A percentile compares a stretch with the other conserved stretches of the same genome.
These are phyloP conservation scores for Sarcophaga rosellei DNA, from an alignment of 2,888 invertebrate species.

Conservation along the genomic window DNA sequence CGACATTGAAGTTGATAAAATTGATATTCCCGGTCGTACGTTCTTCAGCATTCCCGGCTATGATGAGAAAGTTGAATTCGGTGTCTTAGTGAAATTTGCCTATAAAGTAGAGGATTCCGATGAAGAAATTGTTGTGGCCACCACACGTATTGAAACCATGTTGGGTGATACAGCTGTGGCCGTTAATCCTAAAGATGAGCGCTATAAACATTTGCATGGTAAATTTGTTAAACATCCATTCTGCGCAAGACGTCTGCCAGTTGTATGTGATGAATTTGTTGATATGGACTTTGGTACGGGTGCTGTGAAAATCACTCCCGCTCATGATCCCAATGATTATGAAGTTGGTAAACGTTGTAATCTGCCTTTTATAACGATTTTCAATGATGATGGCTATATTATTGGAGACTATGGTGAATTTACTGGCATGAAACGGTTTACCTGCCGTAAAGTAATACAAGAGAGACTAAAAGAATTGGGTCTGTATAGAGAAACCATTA, in stretches of 20 bases:
- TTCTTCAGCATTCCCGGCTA: slow-evolving; percentile 92
- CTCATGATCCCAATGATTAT: slow-evolving; percentile 98
- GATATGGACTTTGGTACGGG: slow-evolving; percentile 98
- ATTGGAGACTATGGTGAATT: slow-evolving; percentile 90
- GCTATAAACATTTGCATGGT: slow-evolving; percentile 92
- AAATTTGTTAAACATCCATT: slow-evolving; percentile 94
- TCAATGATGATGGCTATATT: slow-evolving; percentile 95
- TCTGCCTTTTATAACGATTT: slow-evolving; percentile 92
- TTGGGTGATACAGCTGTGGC: slow-evolving; percentile 98
- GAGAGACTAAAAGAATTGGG: slow-evolving; percentile 87
- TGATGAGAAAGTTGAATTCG: slow-evolving; percentile 90
- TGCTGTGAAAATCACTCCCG: slow-evolving; percentile 99
- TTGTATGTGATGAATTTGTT: slow-evolving; percentile 96
- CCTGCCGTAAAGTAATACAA: slow-evolving; percentile 91
- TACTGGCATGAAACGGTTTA: slow-evolving; percentile 94
- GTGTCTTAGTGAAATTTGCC: slow-evolving; percentile 94
- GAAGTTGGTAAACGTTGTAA: slow-evolving; percentile 95
- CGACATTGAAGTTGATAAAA: slow-evolving; percentile 99
- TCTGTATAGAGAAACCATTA: slow-evolving; percentile 89
- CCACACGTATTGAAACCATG: slow-evolving; percentile 99
- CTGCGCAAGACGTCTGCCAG: slow-evolving; percentile 89
- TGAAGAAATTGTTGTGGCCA: slow-evolving; percentile 95
- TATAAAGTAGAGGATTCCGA: slow-evolving; percentile 86
- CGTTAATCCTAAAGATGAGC: slow-evolving; percentile 95
- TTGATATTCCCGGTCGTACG: slow-evolving; percentile 93